Conservation (phyloP, 2,888 invertebrate genomes). For the Artemia sp. region DNA sequence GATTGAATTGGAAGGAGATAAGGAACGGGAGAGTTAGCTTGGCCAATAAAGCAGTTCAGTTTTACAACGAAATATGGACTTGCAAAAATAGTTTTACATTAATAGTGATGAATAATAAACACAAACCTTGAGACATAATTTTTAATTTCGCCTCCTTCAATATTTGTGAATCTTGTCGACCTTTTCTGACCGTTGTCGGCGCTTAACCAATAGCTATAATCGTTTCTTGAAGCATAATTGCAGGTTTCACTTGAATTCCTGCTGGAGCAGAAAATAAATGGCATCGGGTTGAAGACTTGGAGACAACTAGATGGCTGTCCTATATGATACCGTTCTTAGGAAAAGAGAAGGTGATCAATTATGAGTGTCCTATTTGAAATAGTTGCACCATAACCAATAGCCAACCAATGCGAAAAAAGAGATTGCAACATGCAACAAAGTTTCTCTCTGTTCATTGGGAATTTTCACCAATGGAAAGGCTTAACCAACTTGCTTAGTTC, state of each 20-base stretch:
- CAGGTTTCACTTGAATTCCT: neutral
- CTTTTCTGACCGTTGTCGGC: neutral
- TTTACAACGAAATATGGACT: neutral
- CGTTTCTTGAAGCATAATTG: conserved; percentile 3
- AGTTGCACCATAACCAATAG: too few species aligned
- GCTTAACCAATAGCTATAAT: conserved; percentile 3
- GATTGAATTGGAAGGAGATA: too few species aligned
- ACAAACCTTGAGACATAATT: neutral
- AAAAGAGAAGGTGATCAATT: too few species aligned
- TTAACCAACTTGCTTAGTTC: too few species aligned
- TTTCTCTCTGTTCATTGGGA: too few species aligned
- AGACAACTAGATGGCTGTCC: conserved; percentile 6
- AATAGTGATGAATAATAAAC: neutral
- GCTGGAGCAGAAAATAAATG: neutral
- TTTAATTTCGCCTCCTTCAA: neutral
- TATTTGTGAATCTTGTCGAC: neutral
- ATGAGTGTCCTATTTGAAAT: too few species aligned
- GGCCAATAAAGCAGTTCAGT: too few species aligned
- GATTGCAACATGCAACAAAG: too few species aligned
- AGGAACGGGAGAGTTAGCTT: too few species aligned
- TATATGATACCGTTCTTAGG: neutral
- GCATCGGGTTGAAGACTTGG: conserved; percentile 4
- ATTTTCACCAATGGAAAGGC: too few species aligned
- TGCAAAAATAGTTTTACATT: neutral
- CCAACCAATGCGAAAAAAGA: too few species aligned